Percentiles rank a stretch among this genome's conserved stretches.
Evolutionary conservation across 2,888 invertebrate genomes (phyloP).

Genomic region (Polydrusus tereticollis): DNA sequence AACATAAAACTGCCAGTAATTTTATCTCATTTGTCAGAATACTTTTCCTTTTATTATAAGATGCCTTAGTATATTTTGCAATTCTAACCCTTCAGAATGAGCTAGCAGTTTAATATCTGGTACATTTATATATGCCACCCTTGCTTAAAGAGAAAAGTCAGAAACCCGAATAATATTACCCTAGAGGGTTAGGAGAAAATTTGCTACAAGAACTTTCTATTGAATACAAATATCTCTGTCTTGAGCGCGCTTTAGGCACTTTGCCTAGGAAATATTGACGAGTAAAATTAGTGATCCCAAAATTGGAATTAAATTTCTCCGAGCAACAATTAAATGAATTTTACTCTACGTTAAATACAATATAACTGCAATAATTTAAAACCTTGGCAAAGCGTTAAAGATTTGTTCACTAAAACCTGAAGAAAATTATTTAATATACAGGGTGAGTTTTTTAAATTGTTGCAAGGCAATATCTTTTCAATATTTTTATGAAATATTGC

Average conservation of each 20-base stretch:
- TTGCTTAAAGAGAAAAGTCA: slow-evolving; percentile 24
- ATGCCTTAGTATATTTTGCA: neutral
- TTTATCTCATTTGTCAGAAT: neutral
- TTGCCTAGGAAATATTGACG: slow-evolving; percentile 4
- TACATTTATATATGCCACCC: slow-evolving; percentile 34
- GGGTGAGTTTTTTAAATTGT: too few relatives aligned
- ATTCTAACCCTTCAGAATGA: slow-evolving; percentile 9
- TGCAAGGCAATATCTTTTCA: too few relatives aligned
- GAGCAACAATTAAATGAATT: too few relatives aligned
- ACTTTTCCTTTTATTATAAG: neutral
- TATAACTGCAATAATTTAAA: too few relatives aligned
- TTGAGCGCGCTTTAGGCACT: slow-evolving; percentile 11
- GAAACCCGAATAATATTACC: slow-evolving; percentile 33
- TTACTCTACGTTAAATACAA: neutral
- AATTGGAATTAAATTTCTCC: neutral
- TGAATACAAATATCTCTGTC: slow-evolving; percentile 32
- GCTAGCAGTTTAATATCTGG: slow-evolving; percentile 25
- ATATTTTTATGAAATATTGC: too few relatives aligned
- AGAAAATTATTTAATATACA: too few relatives aligned
- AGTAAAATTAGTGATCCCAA: neutral
- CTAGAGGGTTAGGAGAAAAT: slow-evolving; percentile 27
- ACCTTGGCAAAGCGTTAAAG: too few relatives aligned
- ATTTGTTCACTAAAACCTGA: too few relatives aligned
- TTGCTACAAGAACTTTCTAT: slow-evolving; percentile 33
- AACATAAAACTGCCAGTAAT: neutral